phyloP scores from a whole-genome alignment of 1,140 invertebrate genomes.

The Lineus longissimus region DNA sequence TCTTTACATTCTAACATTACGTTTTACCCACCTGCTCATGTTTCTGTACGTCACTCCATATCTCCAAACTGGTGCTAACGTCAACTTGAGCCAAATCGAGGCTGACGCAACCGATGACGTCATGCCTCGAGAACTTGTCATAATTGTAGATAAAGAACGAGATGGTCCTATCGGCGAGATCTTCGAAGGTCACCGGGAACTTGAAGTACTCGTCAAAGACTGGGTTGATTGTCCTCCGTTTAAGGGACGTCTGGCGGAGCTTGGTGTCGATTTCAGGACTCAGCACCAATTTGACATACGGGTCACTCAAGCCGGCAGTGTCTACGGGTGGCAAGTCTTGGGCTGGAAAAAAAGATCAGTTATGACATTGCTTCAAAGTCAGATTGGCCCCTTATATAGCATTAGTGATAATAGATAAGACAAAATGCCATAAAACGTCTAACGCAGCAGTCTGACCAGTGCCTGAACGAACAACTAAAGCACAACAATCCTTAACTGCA shows the following conservation, averaged over 20 bases:
- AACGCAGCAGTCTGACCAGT: no score
- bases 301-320: constrained; percentile 76
- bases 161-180: constrained; percentile 67
- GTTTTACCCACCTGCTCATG: constrained; percentile 39
- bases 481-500: no score
- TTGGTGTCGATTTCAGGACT: constrained; percentile 77
- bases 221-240: constrained; percentile 59
- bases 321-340: constrained; percentile 73
- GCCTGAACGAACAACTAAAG: no score
- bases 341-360: constrained; percentile 57
- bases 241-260: constrained; percentile 70
- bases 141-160: constrained; percentile 87
- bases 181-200: constrained; percentile 66
- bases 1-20: neutral
- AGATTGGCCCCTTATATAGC: no score
- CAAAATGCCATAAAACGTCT: no score
- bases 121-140: constrained; percentile 82
- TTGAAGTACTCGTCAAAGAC: constrained; percentile 62
- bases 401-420: no score
- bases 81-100: constrained; percentile 57
- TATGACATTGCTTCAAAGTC: neutral
- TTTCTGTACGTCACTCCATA: constrained; percentile 69
- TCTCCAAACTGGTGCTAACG: constrained; percentile 68
- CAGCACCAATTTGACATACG: constrained; percentile 73
- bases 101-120: constrained; percentile 80